Conservation (phyloP, 2,113 vertebrate genomes). For the Neolamprologus ventralis region DNA sequence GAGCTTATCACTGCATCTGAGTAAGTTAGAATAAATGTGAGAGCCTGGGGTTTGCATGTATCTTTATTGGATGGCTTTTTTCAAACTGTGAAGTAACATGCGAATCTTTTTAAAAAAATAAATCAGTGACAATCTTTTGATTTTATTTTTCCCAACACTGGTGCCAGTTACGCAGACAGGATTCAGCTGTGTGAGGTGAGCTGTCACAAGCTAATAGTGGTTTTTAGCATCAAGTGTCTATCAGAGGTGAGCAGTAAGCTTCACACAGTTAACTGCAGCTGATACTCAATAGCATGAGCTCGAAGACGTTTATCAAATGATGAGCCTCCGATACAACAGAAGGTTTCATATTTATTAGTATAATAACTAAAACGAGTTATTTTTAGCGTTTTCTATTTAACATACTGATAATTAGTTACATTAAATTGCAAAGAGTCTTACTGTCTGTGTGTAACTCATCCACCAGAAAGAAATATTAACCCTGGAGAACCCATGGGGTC, state of each 20-base stretch:
- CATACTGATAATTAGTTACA: background rate
- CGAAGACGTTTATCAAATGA: accelerated
- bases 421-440: background rate
- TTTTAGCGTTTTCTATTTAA: background rate
- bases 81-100: background rate
- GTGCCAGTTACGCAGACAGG: background rate
- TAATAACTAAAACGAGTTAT: background rate
- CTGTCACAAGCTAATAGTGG: background rate
- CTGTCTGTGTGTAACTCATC: background rate
- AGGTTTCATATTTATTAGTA: background rate
- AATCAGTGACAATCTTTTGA: background rate
- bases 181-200: background rate
- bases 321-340: background rate
- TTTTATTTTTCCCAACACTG: background rate
- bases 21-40: background rate
- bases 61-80: background rate
- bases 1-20: background rate
- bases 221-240: background rate
- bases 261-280: background rate
- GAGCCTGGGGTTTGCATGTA: background rate
- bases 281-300: background rate
- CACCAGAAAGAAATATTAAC: background rate
- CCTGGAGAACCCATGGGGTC: too few species aligned
- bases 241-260: background rate
- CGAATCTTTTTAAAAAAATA: accelerated